These are phyloP conservation scores for Danionella dracula DNA, from an alignment of 2,797 vertebrate genomes.

Conservation along the genomic window DNA sequence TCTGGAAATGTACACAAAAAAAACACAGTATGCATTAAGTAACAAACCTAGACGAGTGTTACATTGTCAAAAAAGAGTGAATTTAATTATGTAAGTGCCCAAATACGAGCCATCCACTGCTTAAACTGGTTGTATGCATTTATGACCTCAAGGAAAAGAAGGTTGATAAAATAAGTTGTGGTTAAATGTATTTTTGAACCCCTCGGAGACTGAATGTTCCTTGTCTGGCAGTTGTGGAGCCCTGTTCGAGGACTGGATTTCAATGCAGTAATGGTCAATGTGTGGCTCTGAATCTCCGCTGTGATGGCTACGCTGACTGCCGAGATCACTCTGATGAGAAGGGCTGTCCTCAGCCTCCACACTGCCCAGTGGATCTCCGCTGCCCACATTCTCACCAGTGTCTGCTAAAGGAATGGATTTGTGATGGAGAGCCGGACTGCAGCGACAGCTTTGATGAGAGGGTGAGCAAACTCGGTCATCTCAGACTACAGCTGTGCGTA, in stretches of 20 bases:
- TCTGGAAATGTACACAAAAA: no score
- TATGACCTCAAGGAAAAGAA: no score
- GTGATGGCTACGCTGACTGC: slow-evolving; percentile 83
- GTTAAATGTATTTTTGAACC: no score
- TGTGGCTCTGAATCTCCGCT: slow-evolving; percentile 68
- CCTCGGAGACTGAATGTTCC: background rate
- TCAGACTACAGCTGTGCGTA: no score
- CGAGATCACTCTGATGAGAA: slow-evolving; percentile 80
- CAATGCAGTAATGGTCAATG: slow-evolving; percentile 79
- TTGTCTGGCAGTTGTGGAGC: slow-evolving; percentile 50
- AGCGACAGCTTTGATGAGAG: slow-evolving; percentile 80
- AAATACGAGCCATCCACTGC: no score
- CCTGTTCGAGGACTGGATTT: slow-evolving; percentile 65
- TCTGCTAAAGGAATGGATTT: slow-evolving; percentile 79
- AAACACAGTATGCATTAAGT: no score
- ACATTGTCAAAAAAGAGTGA: no score
- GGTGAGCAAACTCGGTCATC: slow-evolving; percentile 53
- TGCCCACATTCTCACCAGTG: slow-evolving; percentile 77
- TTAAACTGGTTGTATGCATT: no score
- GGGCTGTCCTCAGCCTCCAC: slow-evolving; percentile 65
- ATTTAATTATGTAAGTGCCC: no score
- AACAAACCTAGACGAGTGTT: no score
- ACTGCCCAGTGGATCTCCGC: slow-evolving; percentile 60
- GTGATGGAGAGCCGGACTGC: slow-evolving; percentile 83
- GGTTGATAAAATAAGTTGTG: no score